These are phyloP conservation scores for Odontothrips loti DNA, from an alignment of 2,888 invertebrate genomes.

Conservation along the genomic window DNA sequence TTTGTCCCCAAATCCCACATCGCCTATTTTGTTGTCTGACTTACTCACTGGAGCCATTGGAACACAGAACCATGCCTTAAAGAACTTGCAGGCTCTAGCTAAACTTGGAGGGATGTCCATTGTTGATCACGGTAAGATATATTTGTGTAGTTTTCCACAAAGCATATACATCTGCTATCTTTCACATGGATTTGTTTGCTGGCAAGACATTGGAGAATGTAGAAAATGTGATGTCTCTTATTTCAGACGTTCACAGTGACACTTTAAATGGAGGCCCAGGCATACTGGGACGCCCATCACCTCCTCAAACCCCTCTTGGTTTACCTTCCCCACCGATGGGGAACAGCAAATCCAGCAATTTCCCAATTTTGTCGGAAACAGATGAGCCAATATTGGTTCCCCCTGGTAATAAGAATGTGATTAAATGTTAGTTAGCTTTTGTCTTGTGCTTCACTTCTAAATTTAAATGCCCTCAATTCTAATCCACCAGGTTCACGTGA, in stretches of 20 bases:
- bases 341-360: not conserved
- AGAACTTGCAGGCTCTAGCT: slow-evolving; percentile 84
- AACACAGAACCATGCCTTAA: slow-evolving; percentile 69
- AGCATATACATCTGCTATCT: not conserved
- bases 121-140: slow-evolving; percentile 48
- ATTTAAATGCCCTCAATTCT: too few species aligned
- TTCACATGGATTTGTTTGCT: not conserved
- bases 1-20: slow-evolving; percentile 32
- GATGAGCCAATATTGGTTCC: not conserved
- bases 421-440: not conserved
- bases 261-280: not conserved
- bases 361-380: not conserved
- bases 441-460: too few species aligned
- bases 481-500: not conserved
- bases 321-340: not conserved
- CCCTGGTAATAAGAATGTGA: not conserved
- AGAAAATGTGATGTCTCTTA: not conserved
- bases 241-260: not conserved
- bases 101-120: slow-evolving; percentile 66
- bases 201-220: not conserved
- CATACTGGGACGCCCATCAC: not conserved
- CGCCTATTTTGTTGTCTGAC: slow-evolving; percentile 59
- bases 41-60: slow-evolving; percentile 67
- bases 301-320: not conserved
- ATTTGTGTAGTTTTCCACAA: not conserved